phyloP scores from a whole-genome alignment of 2,797 vertebrate species.

The Poeciliopsis gracilis region DNA sequence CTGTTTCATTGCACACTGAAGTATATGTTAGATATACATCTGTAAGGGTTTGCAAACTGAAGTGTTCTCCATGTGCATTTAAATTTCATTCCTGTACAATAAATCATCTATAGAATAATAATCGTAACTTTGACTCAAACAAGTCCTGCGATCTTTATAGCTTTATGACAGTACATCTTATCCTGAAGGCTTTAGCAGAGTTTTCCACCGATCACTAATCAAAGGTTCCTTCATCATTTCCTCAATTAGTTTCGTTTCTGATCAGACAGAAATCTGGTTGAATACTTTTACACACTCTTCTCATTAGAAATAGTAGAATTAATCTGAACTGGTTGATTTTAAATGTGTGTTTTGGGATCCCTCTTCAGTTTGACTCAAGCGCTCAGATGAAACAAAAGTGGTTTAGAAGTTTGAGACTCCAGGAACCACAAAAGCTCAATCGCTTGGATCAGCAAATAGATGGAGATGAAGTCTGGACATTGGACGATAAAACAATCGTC shows the following conservation, averaged over 20 bases:
- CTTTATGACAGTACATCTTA: slow-evolving; percentile 21
- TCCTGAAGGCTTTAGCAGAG: slow-evolving; percentile 18
- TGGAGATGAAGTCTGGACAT: not conserved
- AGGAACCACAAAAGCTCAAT: not conserved
- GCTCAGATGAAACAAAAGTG: not conserved
- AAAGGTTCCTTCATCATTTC: slow-evolving; percentile 31
- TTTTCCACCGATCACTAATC: slow-evolving; percentile 28
- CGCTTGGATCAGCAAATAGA: not conserved
- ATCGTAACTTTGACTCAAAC: slow-evolving; percentile 34
- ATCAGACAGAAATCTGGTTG: not conserved
- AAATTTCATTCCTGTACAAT: slow-evolving; percentile 44
- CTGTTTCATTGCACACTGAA: slow-evolving; percentile 62
- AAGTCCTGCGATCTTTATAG: slow-evolving; percentile 19
- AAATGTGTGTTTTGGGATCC: not conserved
- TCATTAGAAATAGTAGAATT: not conserved
- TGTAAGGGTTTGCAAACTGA: slow-evolving; percentile 11
- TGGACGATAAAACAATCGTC: not conserved
- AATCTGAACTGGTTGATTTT: not conserved
- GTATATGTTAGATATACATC: slow-evolving; percentile 44
- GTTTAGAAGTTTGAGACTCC: not conserved
- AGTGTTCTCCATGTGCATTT: slow-evolving; percentile 57
- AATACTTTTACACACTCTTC: not conserved
- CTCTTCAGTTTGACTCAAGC: not conserved
- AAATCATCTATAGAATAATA: slow-evolving; percentile 46
- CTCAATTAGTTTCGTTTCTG: slow-evolving; percentile 27